Percentiles rank a stretch among this genome's conserved stretches.
These are phyloP conservation scores for Crematogaster levior DNA, from an alignment of 2,888 invertebrate genomes.

Conservation along the genomic window DNA sequence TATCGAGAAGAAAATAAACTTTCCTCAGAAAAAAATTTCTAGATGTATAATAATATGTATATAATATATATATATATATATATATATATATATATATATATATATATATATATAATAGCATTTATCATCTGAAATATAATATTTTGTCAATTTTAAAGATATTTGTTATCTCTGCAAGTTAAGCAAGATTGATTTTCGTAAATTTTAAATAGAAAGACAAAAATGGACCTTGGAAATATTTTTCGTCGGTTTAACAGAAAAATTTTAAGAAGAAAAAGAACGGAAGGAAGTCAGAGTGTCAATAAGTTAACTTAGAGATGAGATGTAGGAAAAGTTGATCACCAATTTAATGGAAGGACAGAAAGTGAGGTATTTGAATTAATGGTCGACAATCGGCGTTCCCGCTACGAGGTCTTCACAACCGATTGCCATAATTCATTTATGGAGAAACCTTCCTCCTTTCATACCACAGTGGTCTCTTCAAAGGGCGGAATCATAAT, in stretches of 20 bases:
- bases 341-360: constrained; percentile 38
- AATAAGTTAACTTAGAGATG: constrained; percentile 49
- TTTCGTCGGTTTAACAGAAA: neutral
- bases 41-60: neutral
- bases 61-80: too few relatives aligned
- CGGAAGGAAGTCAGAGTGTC: neutral
- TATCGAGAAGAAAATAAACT: neutral
- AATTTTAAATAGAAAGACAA: neutral
- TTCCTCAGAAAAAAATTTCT: neutral
- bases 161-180: neutral
- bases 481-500: constrained; percentile 32
- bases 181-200: neutral
- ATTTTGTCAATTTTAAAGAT: neutral
- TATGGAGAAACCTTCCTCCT: constrained; percentile 41
- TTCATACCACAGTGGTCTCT: constrained; percentile 26
- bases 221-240: neutral
- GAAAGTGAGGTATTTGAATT: constrained; percentile 64
- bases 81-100: too few relatives aligned
- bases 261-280: constrained; percentile 9
- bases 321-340: constrained; percentile 50
- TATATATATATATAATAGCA: too few relatives aligned
- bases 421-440: constrained; percentile 63
- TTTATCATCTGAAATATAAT: neutral
- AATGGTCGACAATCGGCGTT: constrained; percentile 65
- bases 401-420: constrained; percentile 45